Conservation (phyloP, 2,113 vertebrate species). For the Upupa epops region DNA sequence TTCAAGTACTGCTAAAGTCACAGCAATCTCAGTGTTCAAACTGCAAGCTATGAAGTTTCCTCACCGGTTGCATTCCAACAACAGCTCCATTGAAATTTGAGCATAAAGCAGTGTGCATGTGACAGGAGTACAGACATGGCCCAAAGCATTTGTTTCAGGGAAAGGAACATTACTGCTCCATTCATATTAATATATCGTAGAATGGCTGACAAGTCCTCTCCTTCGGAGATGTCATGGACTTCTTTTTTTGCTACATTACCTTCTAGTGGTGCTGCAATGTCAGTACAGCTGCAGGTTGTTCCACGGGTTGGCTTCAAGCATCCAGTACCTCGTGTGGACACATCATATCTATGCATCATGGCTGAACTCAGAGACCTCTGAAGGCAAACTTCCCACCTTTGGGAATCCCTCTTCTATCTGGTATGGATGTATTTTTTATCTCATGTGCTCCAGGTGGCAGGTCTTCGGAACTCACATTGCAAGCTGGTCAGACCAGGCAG, state of each 20-base stretch:
- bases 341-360: rapidly evolving
- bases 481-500: neutral
- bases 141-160: neutral
- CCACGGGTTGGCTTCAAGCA: neutral
- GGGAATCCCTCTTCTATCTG: neutral
- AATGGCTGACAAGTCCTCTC: neutral
- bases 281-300: neutral
- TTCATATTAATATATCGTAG: neutral
- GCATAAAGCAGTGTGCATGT: neutral
- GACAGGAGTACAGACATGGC: neutral
- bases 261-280: neutral
- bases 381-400: too few species aligned
- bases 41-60: neutral
- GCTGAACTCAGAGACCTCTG: neutral
- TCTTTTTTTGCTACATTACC: neutral
- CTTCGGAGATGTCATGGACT: rapidly evolving
- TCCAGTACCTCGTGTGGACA: rapidly evolving
- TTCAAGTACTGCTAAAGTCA: neutral
- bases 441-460: neutral
- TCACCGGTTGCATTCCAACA: rapidly evolving
- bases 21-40: neutral
- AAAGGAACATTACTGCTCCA: rapidly evolving
- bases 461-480: neutral
- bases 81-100: neutral
- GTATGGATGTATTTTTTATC: rapidly evolving